phyloP scores from a whole-genome alignment of 64 coral and sea anemone genomes.

The Anthopleura sola region DNA sequence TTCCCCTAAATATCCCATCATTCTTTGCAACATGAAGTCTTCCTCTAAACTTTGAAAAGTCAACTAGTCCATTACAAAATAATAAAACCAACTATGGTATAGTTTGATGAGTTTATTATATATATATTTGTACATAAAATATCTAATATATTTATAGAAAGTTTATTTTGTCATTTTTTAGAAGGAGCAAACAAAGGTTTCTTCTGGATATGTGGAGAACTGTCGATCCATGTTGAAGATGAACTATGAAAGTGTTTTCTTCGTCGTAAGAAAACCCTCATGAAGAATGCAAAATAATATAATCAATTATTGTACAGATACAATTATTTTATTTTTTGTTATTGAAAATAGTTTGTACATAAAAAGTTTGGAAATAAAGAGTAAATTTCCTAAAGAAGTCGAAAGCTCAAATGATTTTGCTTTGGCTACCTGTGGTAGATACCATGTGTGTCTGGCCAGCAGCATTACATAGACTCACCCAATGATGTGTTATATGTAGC shows the following conservation, averaged over 20 bases:
- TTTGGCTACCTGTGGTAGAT: too few species aligned
- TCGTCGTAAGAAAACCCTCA: conserved; percentile 83
- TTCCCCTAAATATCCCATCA: too few species aligned
- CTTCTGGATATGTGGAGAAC: conserved; percentile 88
- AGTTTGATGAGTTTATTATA: background rate
- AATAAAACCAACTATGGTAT: too few species aligned
- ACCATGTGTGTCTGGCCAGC: too few species aligned
- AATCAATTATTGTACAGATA: background rate
- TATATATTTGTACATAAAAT: background rate
- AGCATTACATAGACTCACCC: too few species aligned
- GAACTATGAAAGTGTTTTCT: conserved; percentile 85
- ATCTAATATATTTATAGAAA: background rate
- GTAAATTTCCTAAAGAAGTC: background rate
- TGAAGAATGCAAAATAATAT: background rate
- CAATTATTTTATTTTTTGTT: background rate
- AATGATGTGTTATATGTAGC: too few species aligned
- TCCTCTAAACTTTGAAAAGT: too few species aligned
- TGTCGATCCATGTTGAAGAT: conserved; percentile 85
- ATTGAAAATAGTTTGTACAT: background rate
- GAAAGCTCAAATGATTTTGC: too few species aligned
- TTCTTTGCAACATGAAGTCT: too few species aligned
- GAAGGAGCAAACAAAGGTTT: conserved; percentile 70
- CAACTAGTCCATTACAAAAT: too few species aligned
- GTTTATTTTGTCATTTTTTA: conserved; percentile 18
- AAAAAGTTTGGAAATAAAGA: too few species aligned